Base-by-base conservation (phyloP, 2,888 invertebrate species). In the Acleris sparsana region DNA sequence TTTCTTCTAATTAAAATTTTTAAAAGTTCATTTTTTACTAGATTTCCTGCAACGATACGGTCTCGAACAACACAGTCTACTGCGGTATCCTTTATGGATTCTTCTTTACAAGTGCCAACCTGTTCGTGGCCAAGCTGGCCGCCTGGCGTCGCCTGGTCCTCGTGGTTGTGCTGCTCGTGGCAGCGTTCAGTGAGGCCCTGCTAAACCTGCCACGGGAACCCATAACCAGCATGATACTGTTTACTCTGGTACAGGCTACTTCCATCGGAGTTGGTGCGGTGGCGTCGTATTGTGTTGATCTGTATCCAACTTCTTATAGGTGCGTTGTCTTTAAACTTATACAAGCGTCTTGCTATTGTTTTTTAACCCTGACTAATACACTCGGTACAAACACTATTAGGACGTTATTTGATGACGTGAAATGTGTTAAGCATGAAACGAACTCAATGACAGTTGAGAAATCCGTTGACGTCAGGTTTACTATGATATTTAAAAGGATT, bases 31-130 rank as follows among this genome's bases (percentile, higher is more conserved):
- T n/a, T n/a, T 20, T 20, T 20, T 20, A 1, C 20, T 20, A 20
- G 20, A 2, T 20, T 20, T 20, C 20, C 5, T 95, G 94, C 74
- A 75, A 80, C 0, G 85, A 89, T 1, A 82, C 83, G 0, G 88
- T 95, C 20, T 93, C 95, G 43, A 72, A 83, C 0, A 84, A 84
- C 57, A 94, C 95, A 0, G 94, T 95, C 52, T 84, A 93, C 71
- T 93, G 94, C 52, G 94, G 95, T 5, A 86, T 95, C 16, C 77
- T 90, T 1, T 94, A 95, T 71, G 95, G 95, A 0, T 75, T 89
- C 0, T 89, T 93, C 53, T 94, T 94, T 68, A 85, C 94, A 0
- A 16, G 93, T 0, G 87, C 94, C 13, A 95, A 94, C 72, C 71
- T 94, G 2, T 59, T 89, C 0, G 70, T 79, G 1, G 71, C 82